Percentiles rank a stretch among this genome's conserved stretches.
Conservation (phyloP, 2,797 vertebrate genomes). For the Emydoidea blandingii region DNA sequence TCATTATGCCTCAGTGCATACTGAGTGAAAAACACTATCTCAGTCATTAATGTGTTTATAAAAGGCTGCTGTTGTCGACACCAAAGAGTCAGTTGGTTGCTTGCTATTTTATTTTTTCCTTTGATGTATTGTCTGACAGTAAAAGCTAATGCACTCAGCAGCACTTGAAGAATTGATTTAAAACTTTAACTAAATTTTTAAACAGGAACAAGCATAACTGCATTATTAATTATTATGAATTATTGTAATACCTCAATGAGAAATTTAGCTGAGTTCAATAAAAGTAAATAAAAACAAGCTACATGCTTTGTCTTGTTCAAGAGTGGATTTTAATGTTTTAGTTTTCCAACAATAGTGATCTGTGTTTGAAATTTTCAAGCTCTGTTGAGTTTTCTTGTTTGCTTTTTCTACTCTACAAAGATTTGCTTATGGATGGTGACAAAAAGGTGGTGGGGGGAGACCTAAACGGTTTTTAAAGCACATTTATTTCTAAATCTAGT, state of each 20-base stretch:
- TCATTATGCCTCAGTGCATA: constrained; percentile 69
- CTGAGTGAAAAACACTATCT: constrained; percentile 63
- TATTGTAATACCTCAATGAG: constrained; percentile 1
- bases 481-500: neutral
- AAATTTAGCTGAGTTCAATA: constrained; percentile 28
- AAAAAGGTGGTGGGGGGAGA: neutral
- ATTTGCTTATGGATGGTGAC: neutral
- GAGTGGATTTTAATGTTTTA: constrained; percentile 39
- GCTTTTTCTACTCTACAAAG: neutral
- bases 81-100: constrained; percentile 37
- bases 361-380: constrained; percentile 23
- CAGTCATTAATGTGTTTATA: constrained; percentile 74
- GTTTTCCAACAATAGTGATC: neutral
- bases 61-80: constrained; percentile 65
- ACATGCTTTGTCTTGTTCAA: neutral
- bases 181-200: constrained; percentile 61
- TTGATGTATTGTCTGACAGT: constrained; percentile 65
- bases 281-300: neutral
- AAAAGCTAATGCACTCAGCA: constrained; percentile 63
- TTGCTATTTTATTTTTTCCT: constrained; percentile 44
- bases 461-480: neutral
- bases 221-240: constrained; percentile 53
- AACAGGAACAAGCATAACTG: constrained; percentile 34
- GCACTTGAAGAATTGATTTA: constrained; percentile 54
- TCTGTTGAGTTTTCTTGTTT: neutral